These are phyloP conservation scores for Microctenopoma stevenorrisi DNA, from an alignment of 2,797 vertebrate genomes.

Conservation along the genomic window DNA sequence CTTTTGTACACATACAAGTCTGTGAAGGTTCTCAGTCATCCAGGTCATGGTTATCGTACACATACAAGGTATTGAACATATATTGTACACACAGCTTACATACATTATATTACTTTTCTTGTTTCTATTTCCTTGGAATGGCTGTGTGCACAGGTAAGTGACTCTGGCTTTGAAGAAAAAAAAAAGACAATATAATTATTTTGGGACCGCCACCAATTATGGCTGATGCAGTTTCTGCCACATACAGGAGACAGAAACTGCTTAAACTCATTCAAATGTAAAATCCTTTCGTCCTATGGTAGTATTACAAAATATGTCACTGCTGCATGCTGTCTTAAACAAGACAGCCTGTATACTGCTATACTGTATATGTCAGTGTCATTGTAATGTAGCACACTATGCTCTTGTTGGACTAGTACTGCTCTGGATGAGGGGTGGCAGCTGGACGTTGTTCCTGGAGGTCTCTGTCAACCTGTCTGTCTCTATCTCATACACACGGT, in stretches of 20 bases:
- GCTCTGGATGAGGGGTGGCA: constrained; percentile 49
- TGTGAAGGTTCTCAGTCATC: too few species aligned
- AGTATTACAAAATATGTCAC: constrained; percentile 14
- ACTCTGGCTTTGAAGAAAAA: constrained; percentile 28
- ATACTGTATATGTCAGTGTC: constrained; percentile 48
- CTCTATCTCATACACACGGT: constrained; percentile 19
- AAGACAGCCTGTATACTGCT: constrained; percentile 12
- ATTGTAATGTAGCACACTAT: constrained; percentile 66
- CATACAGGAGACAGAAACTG: constrained; percentile 13
- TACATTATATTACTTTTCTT: not conserved
- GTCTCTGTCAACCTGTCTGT: constrained; percentile 40
- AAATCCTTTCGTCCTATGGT: not conserved
- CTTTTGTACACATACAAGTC: not conserved
- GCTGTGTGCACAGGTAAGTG: constrained; percentile 51
- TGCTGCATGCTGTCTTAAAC: constrained; percentile 7
- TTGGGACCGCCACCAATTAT: constrained; percentile 23
- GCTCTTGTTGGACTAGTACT: constrained; percentile 51
- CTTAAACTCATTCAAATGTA: constrained; percentile 27
- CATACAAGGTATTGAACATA: not conserved
- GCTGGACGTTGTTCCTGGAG: constrained; percentile 61
- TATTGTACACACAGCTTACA: not conserved
- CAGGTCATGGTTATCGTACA: not conserved
- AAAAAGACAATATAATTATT: constrained; percentile 38
- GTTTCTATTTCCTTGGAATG: too few species aligned
- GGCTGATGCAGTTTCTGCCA: constrained; percentile 44